These are phyloP conservation scores for Atta cephalotes DNA, from an alignment of 1,140 invertebrate genomes.

Conservation along the genomic window DNA sequence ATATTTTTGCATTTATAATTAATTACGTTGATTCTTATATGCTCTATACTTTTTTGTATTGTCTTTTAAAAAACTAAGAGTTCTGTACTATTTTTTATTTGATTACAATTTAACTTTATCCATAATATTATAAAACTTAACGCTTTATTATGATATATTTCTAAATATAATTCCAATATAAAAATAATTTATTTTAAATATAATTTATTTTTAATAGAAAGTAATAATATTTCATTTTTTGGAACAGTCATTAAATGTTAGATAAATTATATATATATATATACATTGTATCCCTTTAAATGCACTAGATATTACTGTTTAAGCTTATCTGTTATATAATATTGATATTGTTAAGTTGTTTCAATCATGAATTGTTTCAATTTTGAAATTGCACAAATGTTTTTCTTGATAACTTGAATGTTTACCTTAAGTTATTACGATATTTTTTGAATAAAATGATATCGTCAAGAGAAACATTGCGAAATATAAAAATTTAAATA, in stretches of 20 bases:
- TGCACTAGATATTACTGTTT: background rate
- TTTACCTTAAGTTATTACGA: background rate
- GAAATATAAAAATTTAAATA: slow-evolving; percentile 42
- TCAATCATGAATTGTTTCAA: background rate
- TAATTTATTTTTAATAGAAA: background rate
- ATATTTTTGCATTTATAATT: too few relatives aligned
- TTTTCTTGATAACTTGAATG: background rate
- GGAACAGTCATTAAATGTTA: background rate
- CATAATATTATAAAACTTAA: background rate
- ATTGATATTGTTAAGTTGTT: background rate
- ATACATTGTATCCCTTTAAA: background rate
- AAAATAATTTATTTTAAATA: too few relatives aligned
- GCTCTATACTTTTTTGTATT: too few relatives aligned
- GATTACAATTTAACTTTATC: background rate
- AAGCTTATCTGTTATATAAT: background rate
- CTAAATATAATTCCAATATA: background rate
- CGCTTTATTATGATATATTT: background rate
- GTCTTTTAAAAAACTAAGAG: too few relatives aligned
- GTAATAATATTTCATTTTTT: background rate
- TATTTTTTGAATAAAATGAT: background rate
- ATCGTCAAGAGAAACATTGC: background rate
- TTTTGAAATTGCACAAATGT: background rate
- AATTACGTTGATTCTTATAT: too few relatives aligned
- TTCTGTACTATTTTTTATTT: too few relatives aligned
- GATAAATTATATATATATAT: background rate